phyloP scores from a whole-genome alignment of 2,797 vertebrate genomes.

The Argya squamiceps region DNA sequence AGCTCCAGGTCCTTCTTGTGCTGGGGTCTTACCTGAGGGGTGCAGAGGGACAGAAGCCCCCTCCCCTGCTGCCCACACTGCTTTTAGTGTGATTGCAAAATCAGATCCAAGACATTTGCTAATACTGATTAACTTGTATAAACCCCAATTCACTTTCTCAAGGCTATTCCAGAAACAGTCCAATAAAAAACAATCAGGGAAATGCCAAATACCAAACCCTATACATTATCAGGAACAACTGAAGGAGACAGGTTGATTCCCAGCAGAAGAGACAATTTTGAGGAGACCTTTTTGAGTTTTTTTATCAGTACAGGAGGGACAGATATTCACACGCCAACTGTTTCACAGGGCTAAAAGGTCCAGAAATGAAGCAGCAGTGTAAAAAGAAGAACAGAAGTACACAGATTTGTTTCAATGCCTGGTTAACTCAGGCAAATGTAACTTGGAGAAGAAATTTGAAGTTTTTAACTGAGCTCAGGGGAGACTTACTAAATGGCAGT shows the following conservation, averaged over 20 bases:
- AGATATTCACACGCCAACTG: constrained; percentile 46
- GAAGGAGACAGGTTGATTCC: background rate
- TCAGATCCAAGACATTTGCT: background rate
- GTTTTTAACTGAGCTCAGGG: background rate
- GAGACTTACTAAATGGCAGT: background rate
- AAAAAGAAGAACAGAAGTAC: constrained; percentile 25
- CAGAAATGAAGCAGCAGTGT: background rate
- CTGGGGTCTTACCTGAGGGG: background rate
- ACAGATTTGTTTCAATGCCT: constrained; percentile 8
- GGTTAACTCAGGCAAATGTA: background rate
- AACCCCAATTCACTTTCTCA: background rate
- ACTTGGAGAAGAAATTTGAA: background rate
- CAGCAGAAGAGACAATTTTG: background rate
- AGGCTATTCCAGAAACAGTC: background rate
- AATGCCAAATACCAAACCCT: background rate
- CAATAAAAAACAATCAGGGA: background rate
- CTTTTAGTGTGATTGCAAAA: background rate
- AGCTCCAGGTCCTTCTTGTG: accelerated
- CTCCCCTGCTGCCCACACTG: accelerated
- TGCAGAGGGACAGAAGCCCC: background rate
- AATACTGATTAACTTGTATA: background rate
- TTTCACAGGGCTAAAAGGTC: constrained; percentile 49
- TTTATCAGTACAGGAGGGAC: constrained; percentile 25
- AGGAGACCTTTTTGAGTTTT: background rate
- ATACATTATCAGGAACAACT: background rate